Base-by-base conservation (phyloP, 2,797 vertebrate genomes). In the Oreochromis grahami region DNA sequence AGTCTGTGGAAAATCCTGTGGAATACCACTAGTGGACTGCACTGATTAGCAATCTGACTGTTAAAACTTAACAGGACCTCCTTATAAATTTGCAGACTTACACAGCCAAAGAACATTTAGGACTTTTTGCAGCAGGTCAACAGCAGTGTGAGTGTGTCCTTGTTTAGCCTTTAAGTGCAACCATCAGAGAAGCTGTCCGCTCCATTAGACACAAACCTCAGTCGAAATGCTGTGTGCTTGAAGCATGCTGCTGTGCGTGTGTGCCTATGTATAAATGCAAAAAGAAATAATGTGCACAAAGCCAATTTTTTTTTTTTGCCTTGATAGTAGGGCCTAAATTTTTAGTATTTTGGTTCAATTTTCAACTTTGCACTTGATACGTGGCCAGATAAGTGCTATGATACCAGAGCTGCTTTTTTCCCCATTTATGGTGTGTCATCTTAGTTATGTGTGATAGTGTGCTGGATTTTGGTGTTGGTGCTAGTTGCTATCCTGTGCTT, bases 181-280 rank as follows among this genome's bases (percentile, higher is more conserved):
- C 41, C 24, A 72, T 89, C 48, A 83, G 80, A 87, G 85, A 82
- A 78, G 81, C 9, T 84, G 79, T 55, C 77, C 45, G 74, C 82
- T 79, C 91, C 91, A 92, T 93, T 92, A 93, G 86, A 87, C 89
- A 84, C 79, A 83, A 87, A 86, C 78, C 84, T 76, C 58, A 38
- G 38, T 81, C 76, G 90, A 77, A 82, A 90, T n/a, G 82, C 55
- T 29, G 53, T 72, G 70, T 72, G 84, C 63, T 68, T 70, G 45
- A 88, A 45, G 79, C 76, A 60, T 32, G 79, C 14, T 63, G 3
- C 6, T 34, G 17, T 36, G 6, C 17, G 26, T 32, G 38, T 70
- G 36, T 80, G 87, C 76, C 82, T 84, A 81, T 74, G 85, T 83
- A 41, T 77, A 82, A 76, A 80, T 34, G 48, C 24, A 78, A 76